Conservation (phyloP, 2,113 vertebrate species). For the Acanthisitta chloris region DNA sequence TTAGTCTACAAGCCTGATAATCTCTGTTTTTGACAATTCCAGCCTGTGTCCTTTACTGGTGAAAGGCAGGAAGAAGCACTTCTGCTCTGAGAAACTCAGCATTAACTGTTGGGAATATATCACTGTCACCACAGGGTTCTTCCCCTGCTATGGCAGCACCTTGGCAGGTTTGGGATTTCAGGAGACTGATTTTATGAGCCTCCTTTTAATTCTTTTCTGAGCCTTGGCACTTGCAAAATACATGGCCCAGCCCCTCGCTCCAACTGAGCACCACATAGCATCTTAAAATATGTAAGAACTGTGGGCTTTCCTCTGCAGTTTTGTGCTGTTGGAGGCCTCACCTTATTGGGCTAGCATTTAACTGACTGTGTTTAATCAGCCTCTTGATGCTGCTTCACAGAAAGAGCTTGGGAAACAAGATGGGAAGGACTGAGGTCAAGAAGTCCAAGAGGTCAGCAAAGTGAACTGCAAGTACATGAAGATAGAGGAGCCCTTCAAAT, state of each 20-base stretch:
- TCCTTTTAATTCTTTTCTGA: neutral
- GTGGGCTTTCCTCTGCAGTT: neutral
- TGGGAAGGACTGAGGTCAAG: neutral
- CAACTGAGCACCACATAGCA: neutral
- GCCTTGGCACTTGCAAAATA: neutral
- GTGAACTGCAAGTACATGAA: neutral
- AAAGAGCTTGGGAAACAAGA: neutral
- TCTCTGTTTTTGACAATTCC: neutral
- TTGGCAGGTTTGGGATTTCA: neutral
- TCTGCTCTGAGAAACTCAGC: neutral
- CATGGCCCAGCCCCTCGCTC: neutral
- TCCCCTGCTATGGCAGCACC: neutral
- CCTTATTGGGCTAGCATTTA: neutral
- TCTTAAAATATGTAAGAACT: neutral
- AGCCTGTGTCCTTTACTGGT: neutral
- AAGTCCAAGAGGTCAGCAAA: neutral
- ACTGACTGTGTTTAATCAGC: neutral
- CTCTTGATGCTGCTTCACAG: neutral
- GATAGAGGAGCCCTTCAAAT: neutral
- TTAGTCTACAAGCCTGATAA: neutral
- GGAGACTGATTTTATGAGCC: neutral
- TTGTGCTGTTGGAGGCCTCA: neutral
- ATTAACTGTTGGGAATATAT: neutral
- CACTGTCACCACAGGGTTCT: neutral
- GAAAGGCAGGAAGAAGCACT: neutral